phyloP scores from a whole-genome alignment of 1,140 invertebrate species.

The Trissolcus basalis region DNA sequence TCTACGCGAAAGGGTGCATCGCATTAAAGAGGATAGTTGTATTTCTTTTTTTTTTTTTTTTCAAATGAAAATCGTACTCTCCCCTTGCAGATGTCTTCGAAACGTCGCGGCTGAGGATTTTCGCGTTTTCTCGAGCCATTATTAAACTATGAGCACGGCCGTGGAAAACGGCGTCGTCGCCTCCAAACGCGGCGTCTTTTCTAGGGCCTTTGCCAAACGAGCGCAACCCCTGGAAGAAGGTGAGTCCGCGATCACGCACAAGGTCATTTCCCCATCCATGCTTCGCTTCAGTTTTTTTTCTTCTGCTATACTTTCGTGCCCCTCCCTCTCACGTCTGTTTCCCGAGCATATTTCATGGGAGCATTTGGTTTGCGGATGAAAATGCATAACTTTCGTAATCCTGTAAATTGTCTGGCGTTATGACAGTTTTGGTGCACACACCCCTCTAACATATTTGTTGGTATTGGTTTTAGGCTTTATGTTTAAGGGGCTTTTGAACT shows the following conservation, averaged over 20 bases:
- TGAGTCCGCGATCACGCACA: constrained; percentile 63
- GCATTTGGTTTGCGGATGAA: constrained; percentile 28
- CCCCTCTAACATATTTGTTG: constrained; percentile 7
- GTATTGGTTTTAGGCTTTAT: constrained; percentile 1
- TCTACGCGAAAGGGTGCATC: constrained; percentile 7
- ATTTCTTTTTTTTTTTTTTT: no score
- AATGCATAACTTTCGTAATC: constrained; percentile 34
- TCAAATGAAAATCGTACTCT: constrained; percentile 51
- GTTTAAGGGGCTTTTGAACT: constrained; percentile 1
- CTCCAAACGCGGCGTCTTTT: constrained; percentile 69
- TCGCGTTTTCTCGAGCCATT: constrained; percentile 46
- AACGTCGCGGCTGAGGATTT: constrained; percentile 44
- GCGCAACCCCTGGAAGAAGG: constrained; percentile 72
- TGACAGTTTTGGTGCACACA: constrained; percentile 8
- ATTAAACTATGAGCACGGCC: constrained; percentile 68
- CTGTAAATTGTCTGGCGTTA: constrained; percentile 15
- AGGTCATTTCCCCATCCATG: constrained; percentile 30
- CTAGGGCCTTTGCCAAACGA: constrained; percentile 70
- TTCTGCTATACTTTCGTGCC: neutral
- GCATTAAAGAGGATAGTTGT: constrained; percentile 16
- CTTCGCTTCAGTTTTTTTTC: constrained; percentile 22
- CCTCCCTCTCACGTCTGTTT: constrained; percentile 9
- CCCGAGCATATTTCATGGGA: constrained; percentile 1
- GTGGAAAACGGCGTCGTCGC: constrained; percentile 69
- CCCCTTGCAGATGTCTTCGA: constrained; percentile 54